Evolutionary conservation across 1,140 invertebrate genomes (phyloP), one percentile per base, ranked within the genome.

Genomic region (Periplaneta americana): DNA sequence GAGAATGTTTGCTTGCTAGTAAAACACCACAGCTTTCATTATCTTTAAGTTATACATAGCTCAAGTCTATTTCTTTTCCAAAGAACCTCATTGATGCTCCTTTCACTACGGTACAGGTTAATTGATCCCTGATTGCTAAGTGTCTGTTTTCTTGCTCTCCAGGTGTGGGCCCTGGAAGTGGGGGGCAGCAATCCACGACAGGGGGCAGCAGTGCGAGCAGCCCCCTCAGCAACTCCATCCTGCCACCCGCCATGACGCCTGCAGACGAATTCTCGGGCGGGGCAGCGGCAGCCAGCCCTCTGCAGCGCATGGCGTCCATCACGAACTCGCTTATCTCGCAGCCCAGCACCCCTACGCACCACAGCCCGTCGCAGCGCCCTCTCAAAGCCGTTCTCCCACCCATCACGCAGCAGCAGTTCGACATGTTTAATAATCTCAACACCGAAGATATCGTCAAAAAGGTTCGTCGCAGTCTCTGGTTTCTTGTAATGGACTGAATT

Each of bases 391-490:
- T 99, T 22, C 91, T 99, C 84, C 97, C 98, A 32, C 98, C 98
- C 0, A 99, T 99, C 82, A 99, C 98, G 0, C 98, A 99, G 87
- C 98, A 99, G 86, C 98, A 99, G 87, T 99, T 99, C 88, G 98
- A 99, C 88, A 94, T 97, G 87, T 99, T 98, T 90, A 97, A 98
- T 86, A 98, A 98, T 88, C 92, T 99, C 75, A 99, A 99, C 87
- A 99, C 98, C 0, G 98, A 99, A 90, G 98, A 99, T 83, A 97
- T 99, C 83, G 98, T 99, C 34, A 95, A 98, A 84, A 96, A 96
- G 89, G 96, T 94, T 87, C 87, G 86, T 84, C 17, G 74, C 2
- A 2, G 17, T n/a, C n/a, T n/a, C n/a, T n/a, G n/a, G n/a, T n/a
- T n/a, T n/a, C n/a, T n/a, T n/a, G n/a, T n/a, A n/a, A n/a, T n/a